phyloP scores from a whole-genome alignment of 2,888 invertebrate species.

The Archips xylosteana region DNA sequence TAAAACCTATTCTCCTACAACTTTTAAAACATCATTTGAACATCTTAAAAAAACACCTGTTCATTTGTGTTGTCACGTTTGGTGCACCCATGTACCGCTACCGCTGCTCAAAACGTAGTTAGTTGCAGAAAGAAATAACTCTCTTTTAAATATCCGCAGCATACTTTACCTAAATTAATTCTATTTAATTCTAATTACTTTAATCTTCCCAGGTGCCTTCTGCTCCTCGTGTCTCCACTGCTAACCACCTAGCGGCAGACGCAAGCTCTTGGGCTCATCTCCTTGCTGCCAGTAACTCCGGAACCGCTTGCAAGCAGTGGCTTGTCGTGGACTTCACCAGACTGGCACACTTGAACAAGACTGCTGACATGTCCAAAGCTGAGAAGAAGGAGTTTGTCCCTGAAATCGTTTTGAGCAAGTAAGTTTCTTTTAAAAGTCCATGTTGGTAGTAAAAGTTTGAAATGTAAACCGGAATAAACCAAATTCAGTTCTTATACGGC shows the following conservation, averaged over 20 bases:
- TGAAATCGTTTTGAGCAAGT: conserved; percentile 70
- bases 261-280: conserved; percentile 90
- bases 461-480: too few species aligned
- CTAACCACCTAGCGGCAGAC: conserved; percentile 91
- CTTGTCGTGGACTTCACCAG: conserved; percentile 90
- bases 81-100: too few species aligned
- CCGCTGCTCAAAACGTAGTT: too few species aligned
- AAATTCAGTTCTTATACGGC: too few species aligned
- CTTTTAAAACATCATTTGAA: too few species aligned
- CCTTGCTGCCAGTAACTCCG: conserved; percentile 90
- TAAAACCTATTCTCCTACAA: too few species aligned
- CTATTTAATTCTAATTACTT: neutral
- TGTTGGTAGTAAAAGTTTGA: neutral
- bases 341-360: conserved; percentile 68
- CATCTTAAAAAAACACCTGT: too few species aligned
- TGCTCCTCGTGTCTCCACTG: conserved; percentile 92
- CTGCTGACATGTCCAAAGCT: conserved; percentile 41
- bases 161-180: too few species aligned
- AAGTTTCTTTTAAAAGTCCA: conserved; percentile 47
- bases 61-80: too few species aligned
- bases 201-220: conserved; percentile 84
- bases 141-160: too few species aligned
- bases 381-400: conserved; percentile 61
- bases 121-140: too few species aligned
- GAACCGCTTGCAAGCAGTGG: conserved; percentile 96